phyloP scores from a whole-genome alignment of 2,888 invertebrate species.

The Shargacucullia verbasci region DNA sequence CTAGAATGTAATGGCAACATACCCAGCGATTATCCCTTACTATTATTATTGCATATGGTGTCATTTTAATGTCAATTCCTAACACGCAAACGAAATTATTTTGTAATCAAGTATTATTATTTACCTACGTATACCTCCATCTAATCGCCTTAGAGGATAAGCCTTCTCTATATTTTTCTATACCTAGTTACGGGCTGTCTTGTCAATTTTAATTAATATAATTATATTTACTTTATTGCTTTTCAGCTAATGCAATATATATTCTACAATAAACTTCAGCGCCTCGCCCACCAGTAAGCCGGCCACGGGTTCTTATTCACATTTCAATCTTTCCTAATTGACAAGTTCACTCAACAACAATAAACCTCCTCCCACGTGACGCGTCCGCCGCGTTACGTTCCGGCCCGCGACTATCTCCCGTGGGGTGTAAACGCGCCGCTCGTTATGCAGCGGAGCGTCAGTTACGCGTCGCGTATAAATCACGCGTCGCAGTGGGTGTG shows the following conservation, averaged over 20 bases:
- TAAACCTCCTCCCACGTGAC: conserved; percentile 20
- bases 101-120: no score
- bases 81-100: no score
- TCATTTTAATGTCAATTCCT: no score
- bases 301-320: conserved; percentile 4
- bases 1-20: no score
- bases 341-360: background rate
- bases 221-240: no score
- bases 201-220: no score
- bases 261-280: conserved; percentile 12
- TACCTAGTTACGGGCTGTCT: no score
- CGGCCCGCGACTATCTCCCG: background rate
- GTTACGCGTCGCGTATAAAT: conserved; percentile 48
- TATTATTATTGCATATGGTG: no score
- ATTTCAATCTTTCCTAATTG: conserved; percentile 17
- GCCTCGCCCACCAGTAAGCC: background rate
- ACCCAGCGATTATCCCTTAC: no score
- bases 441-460: conserved; percentile 18
- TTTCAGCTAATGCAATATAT: background rate
- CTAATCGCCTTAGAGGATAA: no score
- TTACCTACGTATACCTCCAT: no score
- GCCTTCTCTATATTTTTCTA: no score
- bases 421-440: conserved; percentile 16
- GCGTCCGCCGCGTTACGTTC: background rate
- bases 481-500: conserved; percentile 38